Conservation (phyloP, 2,113 vertebrate species). For the Motacilla alba region DNA sequence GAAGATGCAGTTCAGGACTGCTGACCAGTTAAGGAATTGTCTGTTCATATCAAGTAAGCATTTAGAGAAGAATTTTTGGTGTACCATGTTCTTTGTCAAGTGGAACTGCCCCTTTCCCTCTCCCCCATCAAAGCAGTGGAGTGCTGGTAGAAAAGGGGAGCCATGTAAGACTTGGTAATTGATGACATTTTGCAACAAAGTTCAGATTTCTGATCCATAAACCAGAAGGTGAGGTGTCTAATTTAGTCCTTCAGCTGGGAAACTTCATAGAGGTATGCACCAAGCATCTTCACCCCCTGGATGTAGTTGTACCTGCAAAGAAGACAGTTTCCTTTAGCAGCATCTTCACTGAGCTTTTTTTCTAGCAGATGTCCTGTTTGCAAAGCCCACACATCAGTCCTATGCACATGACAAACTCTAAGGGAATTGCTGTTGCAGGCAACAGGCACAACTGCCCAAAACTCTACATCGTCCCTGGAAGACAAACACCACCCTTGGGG, state of each 20-base stretch:
- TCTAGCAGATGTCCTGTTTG: background rate
- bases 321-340: background rate
- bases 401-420: background rate
- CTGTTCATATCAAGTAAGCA: background rate
- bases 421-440: background rate
- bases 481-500: background rate
- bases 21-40: background rate
- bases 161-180: background rate
- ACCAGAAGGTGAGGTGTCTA: background rate
- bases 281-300: slow-evolving; percentile 90
- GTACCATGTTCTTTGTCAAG: background rate
- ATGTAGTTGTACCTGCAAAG: slow-evolving; percentile 88
- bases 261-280: slow-evolving; percentile 91
- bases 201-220: background rate
- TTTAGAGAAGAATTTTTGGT: background rate
- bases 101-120: background rate
- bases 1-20: background rate
- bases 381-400: background rate
- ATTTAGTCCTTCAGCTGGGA: slow-evolving; percentile 78
- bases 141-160: background rate
- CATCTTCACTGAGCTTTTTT: background rate
- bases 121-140: background rate
- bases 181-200: background rate
- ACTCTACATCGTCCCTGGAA: background rate
- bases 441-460: background rate